These are phyloP conservation scores for Helicoverpa armigera DNA, from an alignment of 1,140 invertebrate species.

Conservation along the genomic window DNA sequence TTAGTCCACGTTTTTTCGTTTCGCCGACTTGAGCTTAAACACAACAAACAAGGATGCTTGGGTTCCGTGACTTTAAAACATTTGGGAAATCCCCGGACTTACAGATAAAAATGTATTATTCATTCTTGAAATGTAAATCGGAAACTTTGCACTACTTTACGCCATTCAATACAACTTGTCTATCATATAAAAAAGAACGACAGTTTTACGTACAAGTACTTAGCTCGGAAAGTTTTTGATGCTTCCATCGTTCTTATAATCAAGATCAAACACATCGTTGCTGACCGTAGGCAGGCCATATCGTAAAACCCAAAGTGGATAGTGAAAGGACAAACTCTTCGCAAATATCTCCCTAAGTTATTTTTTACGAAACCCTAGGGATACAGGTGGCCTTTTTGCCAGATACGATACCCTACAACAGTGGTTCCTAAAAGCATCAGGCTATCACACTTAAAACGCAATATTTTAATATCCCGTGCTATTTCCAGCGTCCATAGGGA, in stretches of 20 bases:
- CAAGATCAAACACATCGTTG: too few species aligned
- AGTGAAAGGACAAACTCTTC: too few species aligned
- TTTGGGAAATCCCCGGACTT: neutral
- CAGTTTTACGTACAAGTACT: too few species aligned
- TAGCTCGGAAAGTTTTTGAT: neutral
- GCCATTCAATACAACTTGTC: too few species aligned
- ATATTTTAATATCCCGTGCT: slow-evolving; percentile 23
- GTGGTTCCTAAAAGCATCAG: neutral
- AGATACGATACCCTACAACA: neutral
- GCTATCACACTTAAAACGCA: slow-evolving; percentile 9
- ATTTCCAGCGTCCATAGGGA: slow-evolving; percentile 23
- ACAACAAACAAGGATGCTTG: slow-evolving; percentile 30
- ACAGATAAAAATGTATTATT: neutral
- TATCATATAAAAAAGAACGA: too few species aligned
- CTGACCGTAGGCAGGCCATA: too few species aligned
- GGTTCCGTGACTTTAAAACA: neutral
- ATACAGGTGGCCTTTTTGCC: neutral
- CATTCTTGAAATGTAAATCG: too few species aligned
- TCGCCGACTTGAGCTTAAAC: slow-evolving; percentile 21
- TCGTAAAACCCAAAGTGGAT: too few species aligned
- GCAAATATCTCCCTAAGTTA: too few species aligned
- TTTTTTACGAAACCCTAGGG: neutral
- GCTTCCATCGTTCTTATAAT: neutral
- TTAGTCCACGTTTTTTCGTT: slow-evolving; percentile 35
- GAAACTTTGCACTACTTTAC: too few species aligned